A percentile compares a stretch with the other conserved stretches of the same genome.
These are phyloP conservation scores for Physocephala rufipes DNA, from an alignment of 2,888 invertebrate species.

Conservation along the genomic window DNA sequence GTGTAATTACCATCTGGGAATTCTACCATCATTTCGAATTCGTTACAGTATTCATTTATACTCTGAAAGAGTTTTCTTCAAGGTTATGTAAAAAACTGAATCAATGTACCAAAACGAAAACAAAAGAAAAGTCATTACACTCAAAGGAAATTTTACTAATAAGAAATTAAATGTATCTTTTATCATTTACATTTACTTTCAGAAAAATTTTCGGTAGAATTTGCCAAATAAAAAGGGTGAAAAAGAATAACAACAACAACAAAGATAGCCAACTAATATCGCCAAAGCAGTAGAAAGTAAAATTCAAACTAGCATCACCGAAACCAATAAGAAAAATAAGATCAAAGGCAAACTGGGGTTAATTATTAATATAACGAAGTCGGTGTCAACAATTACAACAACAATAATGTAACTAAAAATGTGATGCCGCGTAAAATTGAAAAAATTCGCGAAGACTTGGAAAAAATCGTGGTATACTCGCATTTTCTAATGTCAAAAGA, in stretches of 20 bases:
- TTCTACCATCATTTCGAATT: neutral
- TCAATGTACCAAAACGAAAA: neutral
- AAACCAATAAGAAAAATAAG: neutral
- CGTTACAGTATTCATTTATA: neutral
- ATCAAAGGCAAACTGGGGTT: slow-evolving; percentile 10
- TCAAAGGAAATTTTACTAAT: neutral
- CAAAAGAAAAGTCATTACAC: slow-evolving; percentile 6
- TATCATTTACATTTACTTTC: neutral
- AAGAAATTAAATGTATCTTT: too few relatives aligned
- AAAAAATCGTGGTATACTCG: too few relatives aligned
- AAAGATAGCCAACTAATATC: too few relatives aligned
- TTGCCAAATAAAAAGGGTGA: too few relatives aligned
- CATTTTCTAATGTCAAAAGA: too few relatives aligned
- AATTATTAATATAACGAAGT: slow-evolving; percentile 31
- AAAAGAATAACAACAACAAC: too few relatives aligned
- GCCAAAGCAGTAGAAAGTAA: too few relatives aligned
- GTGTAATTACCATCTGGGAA: neutral
- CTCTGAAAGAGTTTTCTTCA: too few relatives aligned
- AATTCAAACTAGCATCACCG: neutral
- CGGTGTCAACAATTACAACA: slow-evolving; percentile 20
- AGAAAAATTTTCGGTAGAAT: neutral
- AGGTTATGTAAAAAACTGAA: neutral
- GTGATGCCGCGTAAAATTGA: slow-evolving; percentile 35
- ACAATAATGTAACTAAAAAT: too few relatives aligned
- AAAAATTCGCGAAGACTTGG: neutral